phyloP scores from a whole-genome alignment of 2,113 vertebrate genomes.

The Engystomops pustulosus region DNA sequence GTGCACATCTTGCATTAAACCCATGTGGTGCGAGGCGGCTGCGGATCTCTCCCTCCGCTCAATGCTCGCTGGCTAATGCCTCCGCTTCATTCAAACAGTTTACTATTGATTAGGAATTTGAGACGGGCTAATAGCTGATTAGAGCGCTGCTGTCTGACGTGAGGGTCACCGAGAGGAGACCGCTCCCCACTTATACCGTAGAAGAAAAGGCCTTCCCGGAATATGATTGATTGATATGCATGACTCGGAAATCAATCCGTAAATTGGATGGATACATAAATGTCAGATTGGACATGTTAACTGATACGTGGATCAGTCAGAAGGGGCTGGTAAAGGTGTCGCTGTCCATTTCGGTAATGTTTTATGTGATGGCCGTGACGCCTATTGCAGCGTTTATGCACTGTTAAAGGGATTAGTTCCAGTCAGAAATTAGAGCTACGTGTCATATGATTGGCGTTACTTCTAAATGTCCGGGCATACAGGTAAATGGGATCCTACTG shows the following conservation, averaged over 20 bases:
- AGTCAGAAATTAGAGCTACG: too few species aligned
- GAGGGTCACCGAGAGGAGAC: not conserved
- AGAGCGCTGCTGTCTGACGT: not conserved
- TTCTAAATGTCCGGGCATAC: too few species aligned
- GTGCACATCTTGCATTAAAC: slow-evolving; percentile 17
- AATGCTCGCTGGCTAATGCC: slow-evolving; percentile 5
- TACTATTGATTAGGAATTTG: slow-evolving; percentile 25
- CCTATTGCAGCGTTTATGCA: too few species aligned
- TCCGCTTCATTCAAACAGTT: not conserved
- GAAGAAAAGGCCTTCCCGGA: not conserved
- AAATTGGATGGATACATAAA: slow-evolving; percentile 4
- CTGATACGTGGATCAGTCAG: not conserved
- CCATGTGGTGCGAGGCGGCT: not conserved
- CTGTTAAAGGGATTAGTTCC: too few species aligned
- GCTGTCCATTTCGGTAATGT: not conserved
- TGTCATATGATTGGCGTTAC: too few species aligned
- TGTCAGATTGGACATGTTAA: slow-evolving; percentile 3
- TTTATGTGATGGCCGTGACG: too few species aligned
- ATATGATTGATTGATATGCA: not conserved
- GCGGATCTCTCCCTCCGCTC: not conserved
- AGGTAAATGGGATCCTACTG: too few species aligned
- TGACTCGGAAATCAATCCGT: not conserved
- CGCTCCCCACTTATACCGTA: not conserved
- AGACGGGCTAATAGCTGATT: slow-evolving; percentile 14
- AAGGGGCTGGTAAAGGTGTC: not conserved